Base-by-base conservation (phyloP, 2,888 invertebrate species). In the Antheraea yamamai region DNA sequence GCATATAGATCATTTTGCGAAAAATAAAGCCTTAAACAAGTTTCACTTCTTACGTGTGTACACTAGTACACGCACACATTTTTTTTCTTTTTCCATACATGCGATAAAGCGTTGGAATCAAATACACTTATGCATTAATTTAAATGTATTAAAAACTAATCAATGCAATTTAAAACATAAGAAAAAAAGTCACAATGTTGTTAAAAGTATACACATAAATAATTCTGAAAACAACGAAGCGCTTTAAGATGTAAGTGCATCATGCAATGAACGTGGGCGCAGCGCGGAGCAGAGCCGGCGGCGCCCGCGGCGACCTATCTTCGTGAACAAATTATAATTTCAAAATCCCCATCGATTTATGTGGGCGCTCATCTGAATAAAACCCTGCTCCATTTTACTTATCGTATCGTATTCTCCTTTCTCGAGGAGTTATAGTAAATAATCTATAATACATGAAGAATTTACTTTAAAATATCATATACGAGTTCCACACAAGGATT, bases 301-400 rank as follows among this genome's bases (percentile, higher is more conserved):
- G 87, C 90, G 91, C 93, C 91, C 85, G 91, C 88, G 91, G 93
- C 93, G 89, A 87, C 88, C 89, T 91, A 91, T 92, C 93, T 91
- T 86, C 88, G 84, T 85, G 91, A 91, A 91, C 93, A 92, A 94
- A 94, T 94, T 94, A 94, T 93, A 94, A 93, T 94, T 94, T 94
- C 91, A 91, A 93, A 94, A 93, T 92, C 91, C 88, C 90, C 90
- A 88, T 93, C 93, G 92, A 94, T 94, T 94, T 94, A 94, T 94
- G 92, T 88, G 90, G 88, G 88, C 90, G 88, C 92, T 91, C 92
- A 90, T 91, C 90, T 91, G 89, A 88, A 92, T 91, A 92, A 91
- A 90, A 86, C 88, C 88, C 84, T 90, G 92, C 88, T 89, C 91
- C 87, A 92, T 91, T 92, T 93, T 88, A 88, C 86, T 83, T 85